Conservation (phyloP, 2,888 invertebrate species). For the Elgonia sp. region DNA sequence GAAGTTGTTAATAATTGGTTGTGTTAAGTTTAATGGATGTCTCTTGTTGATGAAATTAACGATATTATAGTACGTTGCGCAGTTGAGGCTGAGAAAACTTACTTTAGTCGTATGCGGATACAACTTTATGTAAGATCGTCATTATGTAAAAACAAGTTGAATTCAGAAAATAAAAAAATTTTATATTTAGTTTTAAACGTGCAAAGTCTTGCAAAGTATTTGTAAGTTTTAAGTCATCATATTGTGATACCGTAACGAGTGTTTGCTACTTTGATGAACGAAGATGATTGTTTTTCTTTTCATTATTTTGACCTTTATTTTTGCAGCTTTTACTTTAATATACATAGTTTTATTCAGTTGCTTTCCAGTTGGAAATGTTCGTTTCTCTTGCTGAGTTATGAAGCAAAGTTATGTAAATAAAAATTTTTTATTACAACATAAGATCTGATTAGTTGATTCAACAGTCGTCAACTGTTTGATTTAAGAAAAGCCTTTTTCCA, state of each 20-base stretch:
- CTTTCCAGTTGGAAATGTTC: too few species aligned
- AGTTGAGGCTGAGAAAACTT: conserved; percentile 57
- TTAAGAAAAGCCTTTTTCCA: conserved; percentile 2
- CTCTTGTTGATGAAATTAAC: conserved; percentile 53
- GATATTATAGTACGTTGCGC: conserved; percentile 56
- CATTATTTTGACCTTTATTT: neutral
- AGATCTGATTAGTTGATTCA: too few species aligned
- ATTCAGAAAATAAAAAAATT: conserved; percentile 63
- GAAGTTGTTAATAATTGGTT: conserved; percentile 57
- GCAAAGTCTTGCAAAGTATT: conserved; percentile 48
- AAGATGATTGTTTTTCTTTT: neutral
- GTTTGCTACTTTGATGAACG: conserved; percentile 51
- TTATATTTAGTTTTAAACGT: conserved; percentile 68
- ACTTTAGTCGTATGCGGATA: conserved; percentile 45
- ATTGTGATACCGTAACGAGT: conserved; percentile 48
- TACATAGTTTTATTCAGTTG: neutral
- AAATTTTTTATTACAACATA: too few species aligned
- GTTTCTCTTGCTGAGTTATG: too few species aligned
- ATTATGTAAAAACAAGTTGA: conserved; percentile 63
- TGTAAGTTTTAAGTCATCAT: conserved; percentile 46
- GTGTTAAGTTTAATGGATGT: conserved; percentile 59
- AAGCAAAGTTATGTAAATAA: too few species aligned
- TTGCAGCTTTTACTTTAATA: neutral
- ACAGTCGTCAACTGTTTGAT: too few species aligned
- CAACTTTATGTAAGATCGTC: conserved; percentile 49